Evolutionary conservation across 2,113 vertebrate genomes (phyloP), one percentile per base, ranked within the genome.

Genomic region (Caretta caretta): DNA sequence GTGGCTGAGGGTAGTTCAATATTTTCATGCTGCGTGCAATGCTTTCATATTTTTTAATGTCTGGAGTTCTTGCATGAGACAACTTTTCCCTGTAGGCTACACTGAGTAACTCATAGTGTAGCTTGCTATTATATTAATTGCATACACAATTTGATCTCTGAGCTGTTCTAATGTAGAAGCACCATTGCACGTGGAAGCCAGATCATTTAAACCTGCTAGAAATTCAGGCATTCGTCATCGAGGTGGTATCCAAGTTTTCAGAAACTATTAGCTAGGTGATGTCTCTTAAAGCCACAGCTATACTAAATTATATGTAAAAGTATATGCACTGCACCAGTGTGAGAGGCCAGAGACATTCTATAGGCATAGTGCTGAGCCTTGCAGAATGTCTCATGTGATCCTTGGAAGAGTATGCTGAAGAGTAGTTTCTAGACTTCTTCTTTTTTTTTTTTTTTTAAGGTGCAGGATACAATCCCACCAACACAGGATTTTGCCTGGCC

Each of bases 311-410:
- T 8, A 8, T 78, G 11, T 11, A 13, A 84, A 93, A 29, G 35
- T 93, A 42, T 42, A 42, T 42, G 20, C 0, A 0, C 51, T 86
- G 35, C 16, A 2, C 25, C 1, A 0, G 0, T 19, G 14, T 29
- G 31, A 3, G 10, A 17, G 6, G n/a, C 29, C 88, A 53, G n/a
- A 57, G 48, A 8, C 8, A 5, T 24, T 27, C 12, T 42, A 20
- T 4, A 46, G 12, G 22, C 3, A 1, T 3, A 1, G 3, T 17
- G 51, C 57, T 83, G 69, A 78, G 11, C 22, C 14, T 29, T 54
- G 0, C 25, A 35, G 76, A 0, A 35, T 38, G 38, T 78, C 24
- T 50, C 38, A 16, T 46, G 42, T 11, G 89, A 87, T 2, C 1
- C 22, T 22, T 87, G 24, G 46, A 62, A 59, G 27, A 48, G 25